Evolutionary conservation across 2,797 vertebrate species (phyloP).

Genomic region (Gallinago solitaria): DNA sequence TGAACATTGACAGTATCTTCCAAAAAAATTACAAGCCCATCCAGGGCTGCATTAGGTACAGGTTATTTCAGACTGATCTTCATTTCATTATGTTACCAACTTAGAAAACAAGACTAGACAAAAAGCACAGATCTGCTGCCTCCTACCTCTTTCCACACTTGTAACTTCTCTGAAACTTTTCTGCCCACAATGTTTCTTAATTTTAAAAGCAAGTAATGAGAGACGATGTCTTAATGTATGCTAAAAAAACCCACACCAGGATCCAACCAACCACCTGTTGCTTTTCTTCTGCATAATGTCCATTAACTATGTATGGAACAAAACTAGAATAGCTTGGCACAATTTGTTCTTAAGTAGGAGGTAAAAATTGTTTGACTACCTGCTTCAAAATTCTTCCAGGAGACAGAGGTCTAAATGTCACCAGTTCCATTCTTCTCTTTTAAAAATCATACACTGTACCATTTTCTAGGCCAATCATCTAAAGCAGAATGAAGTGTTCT

Average conservation of each 20-base stretch:
- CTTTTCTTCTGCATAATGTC: neutral
- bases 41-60: neutral
- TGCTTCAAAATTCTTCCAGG: neutral
- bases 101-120: neutral
- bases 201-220: neutral
- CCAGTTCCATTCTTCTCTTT: neutral
- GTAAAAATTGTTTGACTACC: neutral
- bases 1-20: neutral
- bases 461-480: neutral
- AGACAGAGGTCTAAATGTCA: neutral
- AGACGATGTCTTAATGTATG: neutral
- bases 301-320: neutral
- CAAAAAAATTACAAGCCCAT: neutral
- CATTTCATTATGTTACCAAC: neutral
- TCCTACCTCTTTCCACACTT: constrained; percentile 25
- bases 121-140: constrained; percentile 3
- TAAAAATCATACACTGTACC: neutral
- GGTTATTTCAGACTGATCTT: neutral
- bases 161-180: neutral
- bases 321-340: constrained; percentile 16
- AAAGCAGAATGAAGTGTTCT: neutral
- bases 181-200: neutral
- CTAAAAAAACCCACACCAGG: neutral
- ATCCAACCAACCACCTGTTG: constrained; percentile 33
- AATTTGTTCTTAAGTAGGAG: constrained; percentile 23